These are phyloP conservation scores for Ctenopoma multispine DNA, from an alignment of 2,797 vertebrate species.

Conservation along the genomic window DNA sequence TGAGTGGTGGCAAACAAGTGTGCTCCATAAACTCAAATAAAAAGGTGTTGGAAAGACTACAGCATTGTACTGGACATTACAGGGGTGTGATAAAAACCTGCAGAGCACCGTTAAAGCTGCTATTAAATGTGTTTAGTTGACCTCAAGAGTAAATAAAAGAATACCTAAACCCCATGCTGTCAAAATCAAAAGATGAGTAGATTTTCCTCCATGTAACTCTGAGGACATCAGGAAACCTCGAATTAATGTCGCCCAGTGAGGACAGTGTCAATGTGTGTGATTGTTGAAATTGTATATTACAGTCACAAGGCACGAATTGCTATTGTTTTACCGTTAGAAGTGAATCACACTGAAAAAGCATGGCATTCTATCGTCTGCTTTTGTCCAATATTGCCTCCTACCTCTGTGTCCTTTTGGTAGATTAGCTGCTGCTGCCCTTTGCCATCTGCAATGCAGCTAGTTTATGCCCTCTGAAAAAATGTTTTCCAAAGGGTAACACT, in stretches of 20 bases:
- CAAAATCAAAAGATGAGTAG: background rate
- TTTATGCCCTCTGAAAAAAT: background rate
- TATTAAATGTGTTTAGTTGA: conserved; percentile 13
- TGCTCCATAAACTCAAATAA: conserved; percentile 24
- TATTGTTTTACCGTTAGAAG: conserved; percentile 8
- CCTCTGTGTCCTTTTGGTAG: conserved; percentile 15
- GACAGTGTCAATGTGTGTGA: conserved; percentile 20
- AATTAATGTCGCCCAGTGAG: conserved; percentile 23
- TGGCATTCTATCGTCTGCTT: background rate
- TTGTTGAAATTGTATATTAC: conserved; percentile 12
- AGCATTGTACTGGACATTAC: background rate
- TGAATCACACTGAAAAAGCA: conserved; percentile 6
- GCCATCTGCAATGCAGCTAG: background rate
- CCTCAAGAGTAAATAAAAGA: conserved; percentile 14
- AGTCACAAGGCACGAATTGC: background rate
- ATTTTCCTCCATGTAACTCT: conserved; percentile 25
- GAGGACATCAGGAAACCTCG: conserved; percentile 9
- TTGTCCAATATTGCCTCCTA: background rate
- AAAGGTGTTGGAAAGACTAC: conserved; percentile 26
- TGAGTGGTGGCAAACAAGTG: conserved; percentile 26
- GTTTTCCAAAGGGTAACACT: conserved; percentile 17
- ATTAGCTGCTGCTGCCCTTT: background rate
- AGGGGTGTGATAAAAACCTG: conserved; percentile 1
- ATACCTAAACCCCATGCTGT: conserved; percentile 10
- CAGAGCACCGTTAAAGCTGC: conserved; percentile 2